Percentiles rank a stretch among this genome's conserved stretches.
Evolutionary conservation across 92 coral and sea anemone genomes (phyloP).

Genomic region (Virgularia gustaviana): DNA sequence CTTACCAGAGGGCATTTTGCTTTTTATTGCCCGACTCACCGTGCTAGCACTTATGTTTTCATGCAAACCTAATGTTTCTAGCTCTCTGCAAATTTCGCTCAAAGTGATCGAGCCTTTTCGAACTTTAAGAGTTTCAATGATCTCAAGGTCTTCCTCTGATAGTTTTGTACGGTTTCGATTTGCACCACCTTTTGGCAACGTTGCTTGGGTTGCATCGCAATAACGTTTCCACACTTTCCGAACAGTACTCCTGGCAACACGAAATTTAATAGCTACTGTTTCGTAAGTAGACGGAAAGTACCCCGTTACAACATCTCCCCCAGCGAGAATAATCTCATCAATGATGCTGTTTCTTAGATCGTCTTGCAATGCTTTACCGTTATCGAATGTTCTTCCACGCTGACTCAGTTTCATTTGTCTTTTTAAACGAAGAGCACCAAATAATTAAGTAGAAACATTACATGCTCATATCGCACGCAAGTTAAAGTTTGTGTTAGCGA

Average conservation of each 20-base stretch:
- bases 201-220: conserved; percentile 11
- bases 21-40: conserved; percentile 30
- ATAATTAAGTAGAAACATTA: too few species aligned
- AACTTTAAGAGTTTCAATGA: conserved; percentile 33
- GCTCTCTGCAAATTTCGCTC: conserved; percentile 16
- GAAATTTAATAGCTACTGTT: conserved; percentile 32
- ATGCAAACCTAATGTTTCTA: conserved; percentile 19
- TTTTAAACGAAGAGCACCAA: too few species aligned
- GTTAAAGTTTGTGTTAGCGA: too few species aligned
- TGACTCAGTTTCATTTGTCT: neutral
- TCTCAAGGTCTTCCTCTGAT: conserved; percentile 35
- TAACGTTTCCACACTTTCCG: conserved; percentile 41
- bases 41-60: conserved; percentile 17
- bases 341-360: conserved; percentile 36
- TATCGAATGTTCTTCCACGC: neutral
- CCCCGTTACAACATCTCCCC: conserved; percentile 31
- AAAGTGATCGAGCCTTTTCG: conserved; percentile 12
- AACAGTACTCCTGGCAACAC: conserved; percentile 26
- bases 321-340: conserved; percentile 28
- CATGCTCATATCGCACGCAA: too few species aligned
- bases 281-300: conserved; percentile 33
- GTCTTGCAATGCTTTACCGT: neutral
- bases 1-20: conserved; percentile 35
- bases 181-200: conserved; percentile 29
- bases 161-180: conserved; percentile 33